Base-by-base conservation (phyloP, 2,113 vertebrate genomes). In the Pteruthius melanotis region DNA sequence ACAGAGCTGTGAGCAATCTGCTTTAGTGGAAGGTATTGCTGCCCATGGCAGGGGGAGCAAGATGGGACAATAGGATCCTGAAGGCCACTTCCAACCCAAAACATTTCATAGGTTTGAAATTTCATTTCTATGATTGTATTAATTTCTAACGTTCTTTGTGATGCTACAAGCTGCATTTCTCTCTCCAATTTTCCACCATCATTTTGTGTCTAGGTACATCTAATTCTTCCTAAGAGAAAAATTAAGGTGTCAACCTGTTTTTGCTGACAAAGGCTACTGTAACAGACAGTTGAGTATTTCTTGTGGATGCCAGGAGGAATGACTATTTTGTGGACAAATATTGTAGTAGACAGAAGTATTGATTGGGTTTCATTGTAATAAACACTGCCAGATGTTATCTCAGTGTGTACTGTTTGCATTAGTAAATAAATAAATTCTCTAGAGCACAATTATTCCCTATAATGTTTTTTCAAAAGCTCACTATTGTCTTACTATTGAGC, bases 331-430 rank as follows among this genome's bases (percentile, higher is more conserved):
- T 90, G 93, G 88, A 93, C 56, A 96, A 49, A 87, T 92, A 94
- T 26, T 84, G 52, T 75, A 90, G 88, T 68, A 95, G 93, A 96
- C 85, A 88, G 92, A 93, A 69, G 83, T 96, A 96, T 95, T 87
- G 96, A 94, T 95, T 94, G 0, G 40, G 31, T 85, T 96, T 95
- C 92, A 61, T 60, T 87, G 83, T 78, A 77, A 90, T 90, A 93
- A 96, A 88, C 85, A 57, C 84, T 90, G 93, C 87, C 92, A 94
- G 94, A 90, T 97, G 88, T 96, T 96, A 88, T 95, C 93, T 95
- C 86, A 87, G 80, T 90, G 87, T 95, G 82, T 91, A 88, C 75
- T 92, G 85, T 95, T 93, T 90, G 83, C 82, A 71, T 96, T 93
- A 81, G 90, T 96, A 96, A 95, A 86, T 86, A 96, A 95, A 93